Evolutionary conservation across 2,888 invertebrate genomes (phyloP), one percentile per base, ranked within the genome.

Genomic region (Himalopsyche kuldschensis): DNA sequence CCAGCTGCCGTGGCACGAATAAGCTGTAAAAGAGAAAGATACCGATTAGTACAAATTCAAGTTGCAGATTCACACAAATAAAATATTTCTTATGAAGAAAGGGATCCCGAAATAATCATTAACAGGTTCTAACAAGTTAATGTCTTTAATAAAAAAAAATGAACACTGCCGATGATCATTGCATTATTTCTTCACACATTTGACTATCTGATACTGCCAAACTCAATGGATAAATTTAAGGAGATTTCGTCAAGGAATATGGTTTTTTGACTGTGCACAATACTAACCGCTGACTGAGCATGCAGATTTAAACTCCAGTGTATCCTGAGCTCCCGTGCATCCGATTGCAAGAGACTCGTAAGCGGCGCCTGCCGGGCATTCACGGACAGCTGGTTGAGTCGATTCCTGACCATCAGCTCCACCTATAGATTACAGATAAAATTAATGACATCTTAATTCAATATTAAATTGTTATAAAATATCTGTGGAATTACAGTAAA

Each of bases 1-100:
- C 95, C 96, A 96, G 88, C 93, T 94, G 78, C 95, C 96, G 88
- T 95, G 94, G 88, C 96, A 96, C 0, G 93, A 93, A 90, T 94
- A 95, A 77, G 93, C 95, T 94, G 90, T 0, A 89, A 88, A 76
- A 31, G 17, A 31, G 31, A 76, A 15, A 76, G 11, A 15, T 0
- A 31, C 15, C 41, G 41, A 46, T 41, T 30, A 35, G 17, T n/a
- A 46, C 41, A 78, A 46, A 27, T 15, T 41, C 41, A 41, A 41
- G 3, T 41, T 3, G 11, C 41, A 35, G 11, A 15, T 11, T 41
- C 41, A 1, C 41, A 41, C 1, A 1, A 15, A 41, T 1, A 41
- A 3, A 41, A 15, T 41, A n/a, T n/a, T n/a, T n/a, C n/a, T n/a
- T n/a, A n/a, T n/a, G n/a, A n/a, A n/a, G n/a, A n/a, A n/a, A n/a